Base-by-base conservation (phyloP, 2,113 vertebrate species). In the Daphoenositta chrysoptera region DNA sequence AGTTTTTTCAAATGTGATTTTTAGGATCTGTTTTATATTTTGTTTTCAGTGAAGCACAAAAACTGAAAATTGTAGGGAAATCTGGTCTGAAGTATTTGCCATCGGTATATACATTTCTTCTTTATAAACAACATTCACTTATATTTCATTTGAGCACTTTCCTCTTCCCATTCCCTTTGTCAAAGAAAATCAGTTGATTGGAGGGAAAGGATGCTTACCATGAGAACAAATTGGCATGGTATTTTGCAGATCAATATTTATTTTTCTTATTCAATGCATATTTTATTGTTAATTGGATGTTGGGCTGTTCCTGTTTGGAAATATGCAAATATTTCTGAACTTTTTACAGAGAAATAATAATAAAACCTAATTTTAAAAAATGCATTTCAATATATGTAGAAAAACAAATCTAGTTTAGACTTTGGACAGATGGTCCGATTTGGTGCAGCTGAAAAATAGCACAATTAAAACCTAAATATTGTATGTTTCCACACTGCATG, bases 401-500 rank as follows among this genome's bases (percentile, higher is more conserved):
- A 97, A 97, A 97, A 96, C 54, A 73, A 96, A 82, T 51, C 88
- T 87, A 95, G 87, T 75, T 88, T 93, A 79, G 96, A 90, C 83
- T 97, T 87, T 95, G 82, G 85, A 97, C 89, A 97, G 90, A 96
- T 96, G 87, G 91, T 83, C 89, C 2, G 21, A 93, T 90, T 90
- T 80, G 44, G 30, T 91, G 82, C 51, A 89, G 82, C 72, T 97
- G 94, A 97, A 97, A 97, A 96, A 94, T 86, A 94, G 66, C 68
- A 96, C 89, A 97, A 96, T 97, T 97, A 94, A 71, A 91, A 79
- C 64, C 84, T 90, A 97, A 97, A 97, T 95, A 96, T 94, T 96
- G 65, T 95, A 95, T 98, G 98, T 98, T 98, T 99, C 98, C 96
- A 97, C 98, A 98, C 98, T 98, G 76, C 83, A 15, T 51, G 93